A percentile compares a stretch with the other conserved stretches of the same genome.
phyloP scores from a whole-genome alignment of 1,140 invertebrate species.

The Dufourea novaeangliae region DNA sequence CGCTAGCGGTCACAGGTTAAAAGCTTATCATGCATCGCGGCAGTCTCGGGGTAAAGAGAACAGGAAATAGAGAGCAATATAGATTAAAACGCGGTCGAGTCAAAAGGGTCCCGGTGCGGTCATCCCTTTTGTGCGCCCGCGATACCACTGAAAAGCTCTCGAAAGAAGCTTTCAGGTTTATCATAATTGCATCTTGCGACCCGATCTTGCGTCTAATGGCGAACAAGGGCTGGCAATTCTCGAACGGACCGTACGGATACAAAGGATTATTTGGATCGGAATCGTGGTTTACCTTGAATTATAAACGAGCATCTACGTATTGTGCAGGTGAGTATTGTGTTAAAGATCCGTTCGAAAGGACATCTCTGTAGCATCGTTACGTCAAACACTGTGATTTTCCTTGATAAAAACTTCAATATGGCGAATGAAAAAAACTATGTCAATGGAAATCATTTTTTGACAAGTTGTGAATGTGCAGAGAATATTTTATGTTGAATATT shows the following conservation, averaged over 20 bases:
- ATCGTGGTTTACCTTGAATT: background rate
- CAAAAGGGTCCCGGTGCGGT: slow-evolving; percentile 25
- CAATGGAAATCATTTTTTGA: too few species aligned
- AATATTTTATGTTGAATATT: too few species aligned
- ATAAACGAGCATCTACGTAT: too few species aligned
- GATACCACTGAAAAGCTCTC: slow-evolving; percentile 59
- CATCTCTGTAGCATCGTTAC: too few species aligned
- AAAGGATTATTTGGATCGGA: slow-evolving; percentile 45
- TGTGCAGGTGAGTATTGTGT: too few species aligned
- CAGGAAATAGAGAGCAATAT: slow-evolving; percentile 60
- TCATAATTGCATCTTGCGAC: slow-evolving; percentile 78
- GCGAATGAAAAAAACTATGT: background rate
- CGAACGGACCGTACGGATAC: slow-evolving; percentile 1
- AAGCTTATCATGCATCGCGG: slow-evolving; percentile 47
- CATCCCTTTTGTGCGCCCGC: slow-evolving; percentile 32
- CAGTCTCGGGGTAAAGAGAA: slow-evolving; percentile 13
- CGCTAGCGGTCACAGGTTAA: slow-evolving; percentile 14
- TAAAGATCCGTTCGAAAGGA: too few species aligned
- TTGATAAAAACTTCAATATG: too few species aligned
- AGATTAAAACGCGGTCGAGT: slow-evolving; percentile 59
- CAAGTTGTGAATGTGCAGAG: too few species aligned
- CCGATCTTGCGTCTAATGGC: slow-evolving; percentile 38
- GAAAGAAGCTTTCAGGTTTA: slow-evolving; percentile 74
- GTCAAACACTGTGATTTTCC: too few species aligned
- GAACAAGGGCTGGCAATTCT: slow-evolving; percentile 6